Evolutionary conservation across 2,797 vertebrate genomes (phyloP).

Genomic region (Decapterus maruadsi): DNA sequence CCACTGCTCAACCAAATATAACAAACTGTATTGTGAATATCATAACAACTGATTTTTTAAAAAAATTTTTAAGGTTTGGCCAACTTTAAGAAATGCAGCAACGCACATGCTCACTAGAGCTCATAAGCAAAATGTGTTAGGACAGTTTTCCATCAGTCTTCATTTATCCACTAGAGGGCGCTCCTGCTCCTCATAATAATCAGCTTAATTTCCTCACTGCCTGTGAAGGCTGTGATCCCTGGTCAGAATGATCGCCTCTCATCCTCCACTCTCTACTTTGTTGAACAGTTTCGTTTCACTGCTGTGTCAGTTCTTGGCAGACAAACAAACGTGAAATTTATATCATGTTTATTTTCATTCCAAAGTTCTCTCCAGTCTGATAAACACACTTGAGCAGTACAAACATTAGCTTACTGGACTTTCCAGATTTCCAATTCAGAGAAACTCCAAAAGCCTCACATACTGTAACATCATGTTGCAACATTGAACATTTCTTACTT

Average conservation of each 20-base stretch:
- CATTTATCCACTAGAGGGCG: slow-evolving; percentile 65
- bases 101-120: neutral
- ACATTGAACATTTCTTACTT: neutral
- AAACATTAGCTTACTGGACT: slow-evolving; percentile 27
- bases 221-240: neutral
- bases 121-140: neutral
- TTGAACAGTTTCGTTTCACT: neutral
- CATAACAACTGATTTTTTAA: no score
- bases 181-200: slow-evolving; percentile 15
- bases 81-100: neutral
- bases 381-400: slow-evolving; percentile 13
- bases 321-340: slow-evolving; percentile 22
- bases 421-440: slow-evolving; percentile 9
- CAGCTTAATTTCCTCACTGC: neutral
- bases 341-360: slow-evolving; percentile 41
- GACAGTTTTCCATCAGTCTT: neutral
- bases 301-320: neutral
- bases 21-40: no score
- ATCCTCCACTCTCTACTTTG: neutral
- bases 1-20: neutral
- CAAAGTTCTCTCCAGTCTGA: slow-evolving; percentile 12
- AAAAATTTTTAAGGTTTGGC: no score
- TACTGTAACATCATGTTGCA: slow-evolving; percentile 13
- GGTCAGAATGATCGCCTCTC: neutral
- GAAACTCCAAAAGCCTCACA: neutral